Evolutionary conservation across 1,140 invertebrate species (phyloP).

Genomic region (Tribolium madens): DNA sequence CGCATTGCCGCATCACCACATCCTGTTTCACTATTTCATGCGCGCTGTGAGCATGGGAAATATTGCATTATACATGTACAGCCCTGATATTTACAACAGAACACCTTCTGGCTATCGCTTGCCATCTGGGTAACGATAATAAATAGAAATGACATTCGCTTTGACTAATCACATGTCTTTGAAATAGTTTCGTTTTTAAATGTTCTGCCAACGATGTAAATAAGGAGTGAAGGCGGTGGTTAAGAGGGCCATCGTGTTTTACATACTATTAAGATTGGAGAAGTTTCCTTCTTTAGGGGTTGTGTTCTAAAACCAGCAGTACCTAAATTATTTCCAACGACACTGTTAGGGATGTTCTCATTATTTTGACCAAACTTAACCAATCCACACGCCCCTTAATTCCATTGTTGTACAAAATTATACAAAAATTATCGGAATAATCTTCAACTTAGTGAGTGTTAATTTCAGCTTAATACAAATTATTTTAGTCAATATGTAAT

Average conservation of each 20-base stretch:
- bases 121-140: slow-evolving; percentile 55
- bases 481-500: background rate
- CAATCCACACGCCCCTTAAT: slow-evolving; percentile 14
- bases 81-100: slow-evolving; percentile 54
- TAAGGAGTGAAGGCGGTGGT: slow-evolving; percentile 13
- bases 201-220: slow-evolving; percentile 12
- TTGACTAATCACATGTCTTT: background rate
- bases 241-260: slow-evolving; percentile 35
- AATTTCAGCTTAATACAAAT: background rate
- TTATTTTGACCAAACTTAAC: slow-evolving; percentile 41
- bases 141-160: slow-evolving; percentile 48
- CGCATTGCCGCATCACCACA: slow-evolving; percentile 60
- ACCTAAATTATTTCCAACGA: slow-evolving; percentile 40
- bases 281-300: slow-evolving; percentile 36
- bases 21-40: slow-evolving; percentile 58
- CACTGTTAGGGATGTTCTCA: slow-evolving; percentile 41
- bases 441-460: background rate
- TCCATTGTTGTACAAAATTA: slow-evolving; percentile 24
- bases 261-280: slow-evolving; percentile 37
- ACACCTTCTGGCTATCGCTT: slow-evolving; percentile 57
- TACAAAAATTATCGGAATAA: background rate
- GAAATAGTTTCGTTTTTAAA: background rate
- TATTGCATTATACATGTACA: slow-evolving; percentile 61
- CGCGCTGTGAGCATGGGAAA: slow-evolving; percentile 59
- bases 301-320: slow-evolving; percentile 31